Conservation (phyloP, 2,888 invertebrate genomes). For the Neoitamus cyanurus region DNA sequence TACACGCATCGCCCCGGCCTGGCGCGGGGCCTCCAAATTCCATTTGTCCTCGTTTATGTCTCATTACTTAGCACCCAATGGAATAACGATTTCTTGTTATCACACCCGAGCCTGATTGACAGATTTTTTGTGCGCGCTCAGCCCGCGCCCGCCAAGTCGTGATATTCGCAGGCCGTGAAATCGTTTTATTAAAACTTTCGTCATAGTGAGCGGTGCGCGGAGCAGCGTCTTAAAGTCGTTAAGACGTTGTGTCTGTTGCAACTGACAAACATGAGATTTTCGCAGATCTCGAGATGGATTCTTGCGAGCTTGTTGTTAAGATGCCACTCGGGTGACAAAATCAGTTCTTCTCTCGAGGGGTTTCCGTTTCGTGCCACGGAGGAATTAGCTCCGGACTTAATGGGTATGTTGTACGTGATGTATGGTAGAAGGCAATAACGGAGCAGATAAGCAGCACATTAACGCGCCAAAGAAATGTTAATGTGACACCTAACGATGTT, state of each 20-base stretch:
- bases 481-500: slow-evolving; percentile 5
- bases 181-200: slow-evolving; percentile 19
- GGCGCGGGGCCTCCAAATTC: neutral
- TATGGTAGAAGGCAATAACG: neutral
- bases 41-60: slow-evolving; percentile 40
- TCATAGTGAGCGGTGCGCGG: neutral
- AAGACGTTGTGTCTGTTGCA: neutral
- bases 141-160: neutral
- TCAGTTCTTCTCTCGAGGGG: neutral
- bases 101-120: slow-evolving; percentile 21
- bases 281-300: neutral
- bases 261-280: neutral
- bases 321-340: slow-evolving; percentile 26
- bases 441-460: neutral
- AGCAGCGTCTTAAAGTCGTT: neutral
- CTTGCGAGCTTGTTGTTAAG: neutral
- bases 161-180: slow-evolving; percentile 8
- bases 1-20: neutral
- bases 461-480: neutral
- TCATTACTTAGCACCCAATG: slow-evolving; percentile 39
- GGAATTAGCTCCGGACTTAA: neutral
- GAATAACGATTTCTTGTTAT: slow-evolving; percentile 22
- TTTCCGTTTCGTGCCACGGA: slow-evolving; percentile 13
- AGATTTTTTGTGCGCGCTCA: neutral
- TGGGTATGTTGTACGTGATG: neutral